phyloP scores from a whole-genome alignment of 2,113 vertebrate genomes.

The Misgurnus mizolepis region DNA sequence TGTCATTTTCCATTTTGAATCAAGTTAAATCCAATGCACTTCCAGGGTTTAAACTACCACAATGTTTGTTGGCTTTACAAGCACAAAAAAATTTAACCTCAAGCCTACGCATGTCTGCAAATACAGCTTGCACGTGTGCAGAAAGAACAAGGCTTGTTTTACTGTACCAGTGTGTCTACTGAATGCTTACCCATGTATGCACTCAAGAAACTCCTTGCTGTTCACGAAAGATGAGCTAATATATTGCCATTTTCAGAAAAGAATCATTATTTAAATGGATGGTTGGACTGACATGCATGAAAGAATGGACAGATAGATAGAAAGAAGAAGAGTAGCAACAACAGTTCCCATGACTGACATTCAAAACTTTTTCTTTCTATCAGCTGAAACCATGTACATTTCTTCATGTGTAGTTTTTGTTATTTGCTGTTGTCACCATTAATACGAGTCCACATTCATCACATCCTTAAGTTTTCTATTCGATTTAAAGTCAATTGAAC shows the following conservation, averaged over 20 bases:
- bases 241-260: neutral
- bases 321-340: neutral
- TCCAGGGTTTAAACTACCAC: too few species aligned
- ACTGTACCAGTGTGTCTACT: neutral
- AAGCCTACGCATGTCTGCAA: too few species aligned
- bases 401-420: constrained; percentile 22
- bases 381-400: neutral
- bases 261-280: constrained; percentile 2
- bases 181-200: neutral
- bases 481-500: too few species aligned
- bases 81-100: too few species aligned
- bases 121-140: neutral
- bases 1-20: too few species aligned
- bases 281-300: neutral
- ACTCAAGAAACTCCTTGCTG: neutral
- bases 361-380: neutral
- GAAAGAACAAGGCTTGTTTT: neutral
- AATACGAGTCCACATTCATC: neutral
- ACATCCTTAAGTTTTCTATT: neutral
- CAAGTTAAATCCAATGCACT: too few species aligned
- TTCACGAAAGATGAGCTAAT: neutral
- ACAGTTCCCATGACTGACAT: neutral
- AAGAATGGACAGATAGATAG: constrained; percentile 15
- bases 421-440: neutral
- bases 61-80: too few species aligned